Base-by-base conservation (phyloP, 1,140 invertebrate genomes). In the Samia ricini region DNA sequence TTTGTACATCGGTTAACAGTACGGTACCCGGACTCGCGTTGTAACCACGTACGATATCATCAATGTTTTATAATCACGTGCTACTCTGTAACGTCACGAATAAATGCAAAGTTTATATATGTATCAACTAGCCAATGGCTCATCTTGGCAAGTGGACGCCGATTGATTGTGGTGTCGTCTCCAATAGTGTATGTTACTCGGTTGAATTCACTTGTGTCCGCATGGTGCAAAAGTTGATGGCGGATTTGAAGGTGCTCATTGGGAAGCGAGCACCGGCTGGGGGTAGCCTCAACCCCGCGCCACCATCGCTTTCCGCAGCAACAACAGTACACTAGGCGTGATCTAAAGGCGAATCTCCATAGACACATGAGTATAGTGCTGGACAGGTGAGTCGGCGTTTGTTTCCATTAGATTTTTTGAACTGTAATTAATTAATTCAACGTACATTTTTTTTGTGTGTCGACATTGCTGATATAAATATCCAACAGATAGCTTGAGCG, bases 341-440 rank as follows among this genome's bases (percentile, higher is more conserved):
- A 91, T 63, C 83, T 91, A 58, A 90, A 88, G 69, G 82, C 81
- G 24, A 91, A 91, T 65, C 81, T 91, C 4, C 83, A 91, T 68
- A 87, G 82, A 58, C 88, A 91, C 66, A 91, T 91, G 89, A 89
- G 82, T 81, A 91, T 88, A 52, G 90, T 91, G 58, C 74, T 91
- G 48, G 89, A 88, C 80, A 91, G 90, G 90, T 91, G 80, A 85
- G 83, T 87, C 51, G 24, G 52, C 61, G 22, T 63, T 68, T 54
- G 52, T 22, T 56, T 48, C 21, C 1, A 59, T 15, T 59, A 49
- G 2, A 18, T 18, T 10, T 29, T 36, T 29, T 56, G n/a, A 36
- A 56, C 2, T 10, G 24, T n/a, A n/a, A 4, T 20, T 12, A 22
- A 54, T 54, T 23, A 20, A 20, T 15, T 22, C 4, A 20, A 54